These are phyloP conservation scores for Oryctes rhinoceros DNA, from an alignment of 1,140 invertebrate species.

Conservation along the genomic window DNA sequence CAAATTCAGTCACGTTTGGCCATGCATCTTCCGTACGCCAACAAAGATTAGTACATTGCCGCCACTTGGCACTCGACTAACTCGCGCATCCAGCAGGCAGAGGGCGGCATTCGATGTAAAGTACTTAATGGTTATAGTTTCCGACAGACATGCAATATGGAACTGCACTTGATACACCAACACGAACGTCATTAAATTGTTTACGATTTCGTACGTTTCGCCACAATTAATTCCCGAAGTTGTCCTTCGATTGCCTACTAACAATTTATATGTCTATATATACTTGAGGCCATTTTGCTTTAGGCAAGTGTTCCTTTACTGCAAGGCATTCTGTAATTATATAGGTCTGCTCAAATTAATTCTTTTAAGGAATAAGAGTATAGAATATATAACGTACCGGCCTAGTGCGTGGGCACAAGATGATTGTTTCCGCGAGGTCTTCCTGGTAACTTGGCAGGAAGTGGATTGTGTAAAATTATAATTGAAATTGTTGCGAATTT, in stretches of 20 bases:
- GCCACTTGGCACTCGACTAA: conserved; percentile 2
- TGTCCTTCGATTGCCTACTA: neutral
- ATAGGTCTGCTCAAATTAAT: too few relatives aligned
- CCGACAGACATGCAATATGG: neutral
- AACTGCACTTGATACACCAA: conserved; percentile 13
- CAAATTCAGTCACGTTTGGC: conserved; percentile 28
- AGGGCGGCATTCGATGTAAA: conserved; percentile 2
- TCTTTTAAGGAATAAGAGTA: too few relatives aligned
- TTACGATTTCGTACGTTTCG: neutral
- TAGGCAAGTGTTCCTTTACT: too few relatives aligned
- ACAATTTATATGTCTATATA: neutral
- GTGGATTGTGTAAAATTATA: too few relatives aligned
- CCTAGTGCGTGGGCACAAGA: too few relatives aligned
- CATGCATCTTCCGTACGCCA: conserved; percentile 20
- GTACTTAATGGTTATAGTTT: conserved; percentile 16
- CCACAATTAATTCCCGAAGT: neutral
- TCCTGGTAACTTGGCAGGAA: too few relatives aligned
- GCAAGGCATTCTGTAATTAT: too few relatives aligned
- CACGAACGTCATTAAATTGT: neutral
- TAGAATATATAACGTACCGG: too few relatives aligned
- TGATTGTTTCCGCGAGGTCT: too few relatives aligned
- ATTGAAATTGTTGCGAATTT: too few relatives aligned
- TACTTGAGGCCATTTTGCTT: too few relatives aligned
- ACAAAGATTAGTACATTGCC: conserved; percentile 18
- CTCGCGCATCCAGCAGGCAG: neutral